These are phyloP conservation scores for Geotrupes spiniger DNA, from an alignment of 2,888 invertebrate genomes.

Conservation along the genomic window DNA sequence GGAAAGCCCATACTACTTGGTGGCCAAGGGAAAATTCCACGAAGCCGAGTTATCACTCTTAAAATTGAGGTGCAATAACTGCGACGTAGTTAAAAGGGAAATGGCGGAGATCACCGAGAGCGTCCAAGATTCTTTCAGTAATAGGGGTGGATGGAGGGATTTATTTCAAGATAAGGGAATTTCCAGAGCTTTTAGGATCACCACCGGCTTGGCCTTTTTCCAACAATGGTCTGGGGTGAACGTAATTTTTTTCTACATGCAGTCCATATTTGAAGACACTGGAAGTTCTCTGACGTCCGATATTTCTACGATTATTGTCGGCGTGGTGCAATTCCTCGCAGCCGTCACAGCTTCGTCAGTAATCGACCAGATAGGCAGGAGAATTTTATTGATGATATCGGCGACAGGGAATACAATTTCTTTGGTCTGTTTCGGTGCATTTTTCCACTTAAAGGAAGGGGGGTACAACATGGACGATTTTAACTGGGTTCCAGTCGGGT, in stretches of 20 bases:
- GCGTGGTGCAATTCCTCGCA: constrained; percentile 68
- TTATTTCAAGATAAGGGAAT: constrained; percentile 36
- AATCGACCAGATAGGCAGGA: constrained; percentile 74
- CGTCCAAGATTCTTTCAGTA: constrained; percentile 39
- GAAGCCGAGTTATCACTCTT: constrained; percentile 64
- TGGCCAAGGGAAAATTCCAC: constrained; percentile 55
- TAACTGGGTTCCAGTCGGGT: constrained; percentile 70
- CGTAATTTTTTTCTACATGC: constrained; percentile 73
- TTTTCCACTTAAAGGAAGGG: constrained; percentile 63
- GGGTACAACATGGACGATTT: constrained; percentile 53
- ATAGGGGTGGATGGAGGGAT: constrained; percentile 40
- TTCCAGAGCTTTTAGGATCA: constrained; percentile 47
- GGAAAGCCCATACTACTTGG: constrained; percentile 71
- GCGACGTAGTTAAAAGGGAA: constrained; percentile 61
- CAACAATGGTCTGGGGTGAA: constrained; percentile 62
- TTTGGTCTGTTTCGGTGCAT: constrained; percentile 67
- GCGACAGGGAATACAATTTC: constrained; percentile 63
- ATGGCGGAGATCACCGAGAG: constrained; percentile 46
- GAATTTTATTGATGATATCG: constrained; percentile 67
- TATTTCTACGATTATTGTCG: constrained; percentile 72
- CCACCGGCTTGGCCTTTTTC: constrained; percentile 38
- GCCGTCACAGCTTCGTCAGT: constrained; percentile 68
- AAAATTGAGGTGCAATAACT: constrained; percentile 63
- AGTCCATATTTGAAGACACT: constrained; percentile 61
- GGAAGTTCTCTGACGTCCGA: constrained; percentile 52